Conservation (phyloP, 2,888 invertebrate genomes). For the Pseudeuparius sepicola region DNA sequence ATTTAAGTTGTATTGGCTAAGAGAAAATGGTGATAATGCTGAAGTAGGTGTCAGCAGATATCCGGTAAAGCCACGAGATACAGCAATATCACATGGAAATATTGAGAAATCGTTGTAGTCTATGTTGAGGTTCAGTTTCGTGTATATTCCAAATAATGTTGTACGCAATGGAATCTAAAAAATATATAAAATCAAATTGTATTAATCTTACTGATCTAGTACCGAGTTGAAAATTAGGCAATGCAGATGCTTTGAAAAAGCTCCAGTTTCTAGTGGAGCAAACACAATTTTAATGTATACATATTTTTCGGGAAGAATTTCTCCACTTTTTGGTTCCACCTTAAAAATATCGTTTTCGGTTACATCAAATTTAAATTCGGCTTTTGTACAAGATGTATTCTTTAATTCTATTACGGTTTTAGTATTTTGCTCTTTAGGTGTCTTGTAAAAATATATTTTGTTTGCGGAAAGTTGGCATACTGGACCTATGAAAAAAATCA, state of each 20-base stretch:
- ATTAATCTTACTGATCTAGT: too few relatives aligned
- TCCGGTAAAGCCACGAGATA: too few relatives aligned
- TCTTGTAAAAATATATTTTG: slow-evolving; percentile 19
- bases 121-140: too few relatives aligned
- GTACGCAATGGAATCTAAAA: slow-evolving; percentile 34
- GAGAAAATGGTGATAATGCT: slow-evolving; percentile 30
- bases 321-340: slow-evolving; percentile 31
- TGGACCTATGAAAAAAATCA: slow-evolving; percentile 19
- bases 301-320: slow-evolving; percentile 28
- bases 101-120: too few relatives aligned
- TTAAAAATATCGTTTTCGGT: slow-evolving; percentile 32
- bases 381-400: slow-evolving; percentile 32
- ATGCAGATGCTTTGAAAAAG: slow-evolving; percentile 31
- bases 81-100: too few relatives aligned
- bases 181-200: slow-evolving; percentile 10
- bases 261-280: slow-evolving; percentile 28
- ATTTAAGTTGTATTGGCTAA: slow-evolving; percentile 33
- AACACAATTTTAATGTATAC: slow-evolving; percentile 33
- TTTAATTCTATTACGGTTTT: slow-evolving; percentile 31
- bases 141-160: too few relatives aligned
- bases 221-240: slow-evolving; percentile 35
- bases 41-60: too few relatives aligned
- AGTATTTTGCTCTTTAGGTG: slow-evolving; percentile 9
- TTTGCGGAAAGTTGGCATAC: slow-evolving; percentile 20
- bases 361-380: slow-evolving; percentile 35